These are phyloP conservation scores for Eupithecia tripunctaria DNA, from an alignment of 2,888 invertebrate species.

Conservation along the genomic window DNA sequence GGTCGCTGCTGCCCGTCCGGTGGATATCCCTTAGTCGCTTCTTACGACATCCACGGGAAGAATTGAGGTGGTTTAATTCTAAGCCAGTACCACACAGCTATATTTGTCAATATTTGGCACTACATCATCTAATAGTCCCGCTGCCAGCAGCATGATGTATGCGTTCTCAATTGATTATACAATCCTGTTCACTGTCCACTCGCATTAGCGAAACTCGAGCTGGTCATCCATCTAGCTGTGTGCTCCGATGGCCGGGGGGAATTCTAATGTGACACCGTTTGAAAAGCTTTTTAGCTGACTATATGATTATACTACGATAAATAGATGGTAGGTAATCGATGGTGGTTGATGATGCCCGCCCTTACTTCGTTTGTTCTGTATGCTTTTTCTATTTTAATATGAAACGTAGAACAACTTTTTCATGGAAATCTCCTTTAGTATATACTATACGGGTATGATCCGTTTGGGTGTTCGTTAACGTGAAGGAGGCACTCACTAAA, in stretches of 20 bases:
- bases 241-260: background rate
- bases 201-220: conserved; percentile 22
- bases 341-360: background rate
- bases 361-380: background rate
- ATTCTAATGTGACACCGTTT: background rate
- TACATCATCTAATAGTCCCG: background rate
- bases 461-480: no score
- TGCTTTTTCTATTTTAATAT: background rate
- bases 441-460: no score
- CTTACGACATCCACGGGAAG: no score
- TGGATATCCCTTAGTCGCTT: no score
- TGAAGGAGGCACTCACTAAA: no score
- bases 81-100: no score
- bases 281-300: background rate
- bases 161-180: conserved; percentile 22
- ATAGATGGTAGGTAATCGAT: background rate
- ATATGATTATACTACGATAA: background rate
- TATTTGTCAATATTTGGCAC: background rate
- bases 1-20: no score
- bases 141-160: conserved; percentile 21
- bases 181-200: conserved; percentile 17
- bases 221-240: conserved; percentile 7
- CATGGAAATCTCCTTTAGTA: no score
- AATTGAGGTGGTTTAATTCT: no score
- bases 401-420: background rate